phyloP scores from a whole-genome alignment of 2,888 invertebrate genomes.

The Tyria jacobaeae region DNA sequence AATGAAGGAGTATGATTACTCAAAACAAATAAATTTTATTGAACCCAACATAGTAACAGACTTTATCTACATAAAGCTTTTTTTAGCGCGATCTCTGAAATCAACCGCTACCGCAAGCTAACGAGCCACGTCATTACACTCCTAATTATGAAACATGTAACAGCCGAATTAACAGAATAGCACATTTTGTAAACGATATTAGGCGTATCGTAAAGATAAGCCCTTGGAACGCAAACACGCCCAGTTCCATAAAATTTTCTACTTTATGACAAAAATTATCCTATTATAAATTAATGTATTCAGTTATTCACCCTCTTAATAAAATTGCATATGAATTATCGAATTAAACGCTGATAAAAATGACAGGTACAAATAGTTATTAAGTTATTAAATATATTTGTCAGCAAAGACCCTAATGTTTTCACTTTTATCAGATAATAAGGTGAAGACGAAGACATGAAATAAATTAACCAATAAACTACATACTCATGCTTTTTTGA shows the following conservation, averaged over 20 bases:
- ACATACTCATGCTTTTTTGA: background rate
- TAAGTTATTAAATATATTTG: slow-evolving; percentile 26
- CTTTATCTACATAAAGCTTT: background rate
- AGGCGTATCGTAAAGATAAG: slow-evolving; percentile 59
- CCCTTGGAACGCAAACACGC: slow-evolving; percentile 46
- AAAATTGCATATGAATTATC: slow-evolving; percentile 39
- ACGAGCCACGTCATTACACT: slow-evolving; percentile 30
- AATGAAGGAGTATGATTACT: no score
- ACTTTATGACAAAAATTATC: slow-evolving; percentile 62
- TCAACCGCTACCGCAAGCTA: slow-evolving; percentile 18
- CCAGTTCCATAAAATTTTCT: slow-evolving; percentile 59
- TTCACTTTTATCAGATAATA: slow-evolving; percentile 13
- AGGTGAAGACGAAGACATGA: slow-evolving; percentile 14
- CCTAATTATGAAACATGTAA: slow-evolving; percentile 46
- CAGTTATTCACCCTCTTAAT: slow-evolving; percentile 53
- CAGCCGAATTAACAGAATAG: slow-evolving; percentile 43
- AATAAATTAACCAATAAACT: no score
- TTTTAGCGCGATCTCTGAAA: slow-evolving; percentile 13
- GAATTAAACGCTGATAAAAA: slow-evolving; percentile 29
- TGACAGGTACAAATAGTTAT: slow-evolving; percentile 37
- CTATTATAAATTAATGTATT: slow-evolving; percentile 60
- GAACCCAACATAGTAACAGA: background rate
- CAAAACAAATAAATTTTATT: background rate
- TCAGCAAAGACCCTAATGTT: slow-evolving; percentile 9
- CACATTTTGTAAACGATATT: slow-evolving; percentile 47